Evolutionary conservation across 2,888 invertebrate species (phyloP).

Genomic region (Pyrrhosoma nymphula): DNA sequence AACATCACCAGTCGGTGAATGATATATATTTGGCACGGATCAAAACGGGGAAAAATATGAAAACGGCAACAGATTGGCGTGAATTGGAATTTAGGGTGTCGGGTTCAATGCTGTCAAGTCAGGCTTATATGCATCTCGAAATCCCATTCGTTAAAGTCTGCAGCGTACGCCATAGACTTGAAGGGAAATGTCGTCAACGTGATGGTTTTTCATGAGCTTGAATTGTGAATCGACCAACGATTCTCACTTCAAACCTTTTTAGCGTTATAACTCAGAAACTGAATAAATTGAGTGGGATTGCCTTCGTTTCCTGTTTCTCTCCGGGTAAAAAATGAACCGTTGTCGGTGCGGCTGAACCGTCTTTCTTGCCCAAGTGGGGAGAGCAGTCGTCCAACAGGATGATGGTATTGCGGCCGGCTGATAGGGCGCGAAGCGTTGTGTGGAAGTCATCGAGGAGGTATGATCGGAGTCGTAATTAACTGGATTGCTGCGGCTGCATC

Average conservation of each 20-base stretch:
- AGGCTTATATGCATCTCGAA: too few relatives aligned
- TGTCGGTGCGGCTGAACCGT: not conserved
- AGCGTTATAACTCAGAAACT: not conserved
- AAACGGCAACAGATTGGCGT: too few relatives aligned
- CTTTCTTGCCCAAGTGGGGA: not conserved
- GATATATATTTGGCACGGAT: too few relatives aligned
- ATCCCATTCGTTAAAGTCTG: too few relatives aligned
- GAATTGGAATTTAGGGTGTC: too few relatives aligned
- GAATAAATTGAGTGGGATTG: not conserved
- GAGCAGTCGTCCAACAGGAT: not conserved
- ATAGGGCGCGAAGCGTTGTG: not conserved
- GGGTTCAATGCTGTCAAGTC: too few relatives aligned
- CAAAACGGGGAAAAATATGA: too few relatives aligned
- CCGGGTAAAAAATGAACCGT: not conserved
- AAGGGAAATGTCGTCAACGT: too few relatives aligned
- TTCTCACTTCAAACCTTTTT: not conserved
- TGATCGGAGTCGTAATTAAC: conserved; percentile 1
- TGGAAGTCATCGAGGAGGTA: not conserved
- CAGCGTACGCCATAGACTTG: too few relatives aligned
- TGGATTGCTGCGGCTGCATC: not conserved
- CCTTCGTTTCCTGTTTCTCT: not conserved
- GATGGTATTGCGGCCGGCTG: not conserved
- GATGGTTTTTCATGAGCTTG: too few relatives aligned
- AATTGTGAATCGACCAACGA: too few relatives aligned
- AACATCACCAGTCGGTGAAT: too few relatives aligned